These are phyloP conservation scores for Echinometra lucunter DNA, from an alignment of 53 echinoderm and acorn worm species.

Conservation along the genomic window DNA sequence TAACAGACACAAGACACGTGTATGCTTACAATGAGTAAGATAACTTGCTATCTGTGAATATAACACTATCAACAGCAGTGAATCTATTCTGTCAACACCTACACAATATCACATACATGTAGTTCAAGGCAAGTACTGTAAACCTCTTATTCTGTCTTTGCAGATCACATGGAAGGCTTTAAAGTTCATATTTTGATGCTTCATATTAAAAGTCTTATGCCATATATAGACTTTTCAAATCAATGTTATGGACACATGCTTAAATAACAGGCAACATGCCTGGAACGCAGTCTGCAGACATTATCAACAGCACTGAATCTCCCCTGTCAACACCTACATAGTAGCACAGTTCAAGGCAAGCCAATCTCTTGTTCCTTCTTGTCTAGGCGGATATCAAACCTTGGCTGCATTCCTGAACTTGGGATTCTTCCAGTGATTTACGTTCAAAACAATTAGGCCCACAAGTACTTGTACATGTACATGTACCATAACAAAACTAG, in stretches of 20 bases:
- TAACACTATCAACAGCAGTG: background rate
- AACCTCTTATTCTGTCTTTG: slow-evolving; percentile 16
- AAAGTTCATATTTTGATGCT: too few relatives aligned
- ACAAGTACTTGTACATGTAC: background rate
- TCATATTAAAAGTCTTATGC: too few relatives aligned
- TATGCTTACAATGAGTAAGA: too few relatives aligned
- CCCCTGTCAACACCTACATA: too few relatives aligned
- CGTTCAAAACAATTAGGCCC: background rate
- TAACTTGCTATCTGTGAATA: background rate
- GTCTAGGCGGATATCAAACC: slow-evolving; percentile 17
- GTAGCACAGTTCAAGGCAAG: slow-evolving; percentile 20
- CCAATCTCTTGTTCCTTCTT: background rate
- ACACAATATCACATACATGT: slow-evolving; percentile 15
- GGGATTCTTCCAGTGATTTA: background rate
- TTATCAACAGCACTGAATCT: too few relatives aligned
- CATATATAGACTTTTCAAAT: too few relatives aligned
- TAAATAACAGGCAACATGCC: too few relatives aligned
- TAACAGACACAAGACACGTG: too few relatives aligned
- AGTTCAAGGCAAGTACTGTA: slow-evolving; percentile 24
- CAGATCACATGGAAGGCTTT: too few relatives aligned
- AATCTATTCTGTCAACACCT: slow-evolving; percentile 14
- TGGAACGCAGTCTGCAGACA: too few relatives aligned
- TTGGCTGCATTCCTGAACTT: slow-evolving; percentile 53
- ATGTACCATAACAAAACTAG: background rate
- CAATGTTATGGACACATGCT: too few relatives aligned